Evolutionary conservation across 1,140 invertebrate genomes (phyloP), one percentile per base, ranked within the genome.

Genomic region (Aphaenogaster rudis): DNA sequence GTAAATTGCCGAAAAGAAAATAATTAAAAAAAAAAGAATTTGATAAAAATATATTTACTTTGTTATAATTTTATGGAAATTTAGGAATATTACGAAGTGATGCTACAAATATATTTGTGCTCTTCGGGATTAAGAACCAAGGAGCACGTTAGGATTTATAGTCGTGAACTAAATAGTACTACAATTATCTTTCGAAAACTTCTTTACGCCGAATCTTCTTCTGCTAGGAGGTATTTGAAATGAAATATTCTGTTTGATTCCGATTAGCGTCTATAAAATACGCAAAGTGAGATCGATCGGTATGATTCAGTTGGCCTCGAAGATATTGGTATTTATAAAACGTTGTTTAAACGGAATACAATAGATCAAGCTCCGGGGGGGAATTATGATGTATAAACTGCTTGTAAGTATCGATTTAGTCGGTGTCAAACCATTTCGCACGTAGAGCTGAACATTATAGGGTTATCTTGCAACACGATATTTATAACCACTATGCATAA

Each of bases 391-490:
- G 48, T 67, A 17, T 76, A 42, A 85, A 90, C 64, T 87, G 63
- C 59, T 54, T 28, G 66, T 88, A 86, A 90, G 72, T 90, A 87
- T 69, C 28, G 59, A 33, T 52, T 76, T 88, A 72, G 54, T 91
- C 63, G 42, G 81, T 78, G 61, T 91, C 71, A 80, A 45, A 67
- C 21, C 61, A 52, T 86, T 76, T n/a, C 42, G 81, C 21, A 84
- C 66, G 69, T 88, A 82, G 42, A 69, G 57, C 72, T 87, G 76
- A 87, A 90, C 36, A 57, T 84, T 90, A 90, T 59, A 77, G 77
- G 77, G 72, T 74, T 89, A 89, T 61, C 71, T 90, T 82, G 89
- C 89, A 90, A 82, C 88, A 88, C 66, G 59, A 67, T 90, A 89
- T 87, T 86, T 72, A 28, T 28, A 88, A 90, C 77, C 88, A 82